phyloP scores from a whole-genome alignment of 2,797 vertebrate genomes.

The Macrochelys suwanniensis region DNA sequence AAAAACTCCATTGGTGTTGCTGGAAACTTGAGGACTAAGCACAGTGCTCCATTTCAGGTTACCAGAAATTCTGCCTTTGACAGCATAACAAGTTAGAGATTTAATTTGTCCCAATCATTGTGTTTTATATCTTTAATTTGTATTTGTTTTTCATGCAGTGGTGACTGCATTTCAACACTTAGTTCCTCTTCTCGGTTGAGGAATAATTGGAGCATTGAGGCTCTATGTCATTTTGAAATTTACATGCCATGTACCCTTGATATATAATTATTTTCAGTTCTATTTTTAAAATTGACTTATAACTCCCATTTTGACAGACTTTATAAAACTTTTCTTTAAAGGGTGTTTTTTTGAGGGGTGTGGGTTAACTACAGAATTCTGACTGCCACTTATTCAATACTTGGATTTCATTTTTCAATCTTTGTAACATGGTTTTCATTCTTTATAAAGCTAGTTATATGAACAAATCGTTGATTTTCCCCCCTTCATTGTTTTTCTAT shows the following conservation, averaged over 20 bases:
- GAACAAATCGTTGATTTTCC: neutral
- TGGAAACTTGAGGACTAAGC: neutral
- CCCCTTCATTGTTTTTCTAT: neutral
- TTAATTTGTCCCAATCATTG: neutral
- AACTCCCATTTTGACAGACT: neutral
- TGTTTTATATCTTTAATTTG: accelerated
- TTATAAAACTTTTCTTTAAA: neutral
- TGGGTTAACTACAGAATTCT: neutral
- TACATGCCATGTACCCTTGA: neutral
- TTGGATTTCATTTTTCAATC: neutral
- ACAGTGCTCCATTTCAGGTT: neutral
- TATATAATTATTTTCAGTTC: neutral
- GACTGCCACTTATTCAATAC: neutral
- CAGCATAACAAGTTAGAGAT: neutral
- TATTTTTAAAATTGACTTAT: neutral
- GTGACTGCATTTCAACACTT: neutral
- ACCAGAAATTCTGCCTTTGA: neutral
- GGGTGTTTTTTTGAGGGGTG: neutral
- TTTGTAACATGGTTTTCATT: neutral
- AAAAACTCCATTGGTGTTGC: neutral
- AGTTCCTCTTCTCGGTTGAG: neutral
- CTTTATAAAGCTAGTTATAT: neutral
- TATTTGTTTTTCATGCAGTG: neutral
- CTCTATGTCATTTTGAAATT: neutral
- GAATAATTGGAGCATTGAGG: neutral